phyloP scores from a whole-genome alignment of 2,113 vertebrate species.

The Zootoca vivipara region DNA sequence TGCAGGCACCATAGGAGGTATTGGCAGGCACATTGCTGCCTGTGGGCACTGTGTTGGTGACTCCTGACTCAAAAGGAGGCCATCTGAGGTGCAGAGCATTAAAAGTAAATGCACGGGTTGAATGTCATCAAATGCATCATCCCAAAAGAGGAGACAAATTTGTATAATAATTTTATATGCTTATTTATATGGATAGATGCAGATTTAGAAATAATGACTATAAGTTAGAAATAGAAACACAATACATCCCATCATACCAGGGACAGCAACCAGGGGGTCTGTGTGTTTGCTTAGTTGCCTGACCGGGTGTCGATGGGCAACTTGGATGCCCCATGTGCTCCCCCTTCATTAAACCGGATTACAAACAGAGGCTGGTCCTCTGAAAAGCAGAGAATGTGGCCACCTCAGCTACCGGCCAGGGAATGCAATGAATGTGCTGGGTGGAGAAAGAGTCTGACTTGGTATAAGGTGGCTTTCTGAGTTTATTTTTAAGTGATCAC shows the following conservation, averaged over 20 bases:
- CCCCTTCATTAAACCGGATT: neutral
- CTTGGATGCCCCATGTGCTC: neutral
- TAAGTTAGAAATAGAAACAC: no score
- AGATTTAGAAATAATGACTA: no score
- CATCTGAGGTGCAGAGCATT: neutral
- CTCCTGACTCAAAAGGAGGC: neutral
- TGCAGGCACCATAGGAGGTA: no score
- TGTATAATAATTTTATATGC: no score
- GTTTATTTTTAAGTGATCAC: neutral
- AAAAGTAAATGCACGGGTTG: neutral
- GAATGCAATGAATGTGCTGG: no score
- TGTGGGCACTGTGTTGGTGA: no score
- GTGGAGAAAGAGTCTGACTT: neutral
- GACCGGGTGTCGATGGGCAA: neutral
- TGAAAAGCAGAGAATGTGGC: no score
- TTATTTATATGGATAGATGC: no score
- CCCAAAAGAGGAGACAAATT: no score
- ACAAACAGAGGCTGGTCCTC: neutral
- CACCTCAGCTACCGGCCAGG: no score
- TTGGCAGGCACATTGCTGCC: no score
- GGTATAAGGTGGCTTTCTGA: neutral
- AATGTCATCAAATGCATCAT: no score
- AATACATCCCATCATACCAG: neutral
- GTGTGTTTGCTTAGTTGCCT: neutral
- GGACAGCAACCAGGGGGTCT: neutral